Conservation (phyloP, 2,113 vertebrate genomes). For the Buteo buteo region DNA sequence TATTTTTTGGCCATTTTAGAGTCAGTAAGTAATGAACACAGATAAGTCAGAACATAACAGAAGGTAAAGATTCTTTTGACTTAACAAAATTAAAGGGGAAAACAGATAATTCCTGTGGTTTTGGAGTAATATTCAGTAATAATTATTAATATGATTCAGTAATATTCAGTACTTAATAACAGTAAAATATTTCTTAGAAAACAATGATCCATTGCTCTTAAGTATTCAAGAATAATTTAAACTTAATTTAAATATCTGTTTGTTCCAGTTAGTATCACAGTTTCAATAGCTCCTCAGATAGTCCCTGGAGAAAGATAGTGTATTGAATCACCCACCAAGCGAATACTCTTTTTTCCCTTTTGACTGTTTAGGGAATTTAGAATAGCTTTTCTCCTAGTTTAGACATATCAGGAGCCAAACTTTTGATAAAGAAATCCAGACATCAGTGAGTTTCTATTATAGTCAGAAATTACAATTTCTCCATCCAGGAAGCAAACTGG, state of each 20-base stretch:
- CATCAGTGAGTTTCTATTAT: background rate
- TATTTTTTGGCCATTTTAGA: background rate
- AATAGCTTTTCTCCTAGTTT: background rate
- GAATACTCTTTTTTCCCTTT: background rate
- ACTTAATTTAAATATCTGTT: background rate
- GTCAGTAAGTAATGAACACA: background rate
- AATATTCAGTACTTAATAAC: background rate
- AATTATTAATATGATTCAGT: background rate
- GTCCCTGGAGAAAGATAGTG: background rate
- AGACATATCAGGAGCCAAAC: background rate
- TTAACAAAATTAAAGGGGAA: background rate
- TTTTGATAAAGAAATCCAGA: background rate
- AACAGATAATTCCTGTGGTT: background rate
- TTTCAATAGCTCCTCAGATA: background rate
- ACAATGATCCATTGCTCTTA: background rate
- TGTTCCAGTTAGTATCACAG: background rate
- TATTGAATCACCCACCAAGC: background rate
- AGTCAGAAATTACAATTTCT: background rate
- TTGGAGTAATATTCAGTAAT: background rate
- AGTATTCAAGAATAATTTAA: background rate
- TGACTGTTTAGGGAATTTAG: background rate
- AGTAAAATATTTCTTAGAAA: background rate
- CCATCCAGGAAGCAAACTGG: background rate
- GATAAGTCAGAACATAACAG: background rate
- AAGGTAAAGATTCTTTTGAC: background rate